Evolutionary conservation across 2,888 invertebrate species (phyloP), one percentile per base, ranked within the genome.

Genomic region (Parelbella ahira): DNA sequence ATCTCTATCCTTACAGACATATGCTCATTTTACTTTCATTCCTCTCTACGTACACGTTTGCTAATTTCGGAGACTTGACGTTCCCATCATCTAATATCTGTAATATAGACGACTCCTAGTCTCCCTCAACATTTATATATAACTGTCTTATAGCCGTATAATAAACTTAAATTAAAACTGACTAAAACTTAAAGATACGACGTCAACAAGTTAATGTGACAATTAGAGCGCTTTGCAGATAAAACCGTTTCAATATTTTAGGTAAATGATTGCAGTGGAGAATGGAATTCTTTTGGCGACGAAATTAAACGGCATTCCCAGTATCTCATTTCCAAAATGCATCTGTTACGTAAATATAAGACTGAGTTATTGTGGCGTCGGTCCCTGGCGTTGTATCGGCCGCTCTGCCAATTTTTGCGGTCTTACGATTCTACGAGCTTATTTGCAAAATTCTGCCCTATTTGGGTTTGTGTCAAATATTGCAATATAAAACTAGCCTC

Each of bases 221-320:
- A 30, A 30, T 23, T 23, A 38, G 30, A 38, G 13, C 7, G 27
- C 4, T 20, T 37, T 30, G 15, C 30, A 30, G 30, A 39, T 30
- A 30, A 8, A 39, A 24, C 24, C 24, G 24, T 30, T 38, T 19
- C n/a, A n/a, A n/a, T n/a, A n/a, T n/a, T n/a, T n/a, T n/a, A 13
- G 18, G 30, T 9, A 10, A 13, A 23, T 29, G 24, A 30, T 13
- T 37, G 12, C 18, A 12, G 23, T 32, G 39, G 8, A 41, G 15
- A 32, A 27, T 41, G 39, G 33, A 41, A 41, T 19, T 41, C 39
- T 32, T 41, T 41, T 25, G 20, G 25, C 20, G 39, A 18, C 39
- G 12, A 33, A 41, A 41, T 41, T 41, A 41, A 41, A 33, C 25
- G 25, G 12, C 19, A 27, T 33, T 25, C n/a, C 24, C 23, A 2